A percentile compares a stretch with the other conserved stretches of the same genome.
phyloP scores from a whole-genome alignment of 2,888 invertebrate species.

The Cremastobaeus sp. region DNA sequence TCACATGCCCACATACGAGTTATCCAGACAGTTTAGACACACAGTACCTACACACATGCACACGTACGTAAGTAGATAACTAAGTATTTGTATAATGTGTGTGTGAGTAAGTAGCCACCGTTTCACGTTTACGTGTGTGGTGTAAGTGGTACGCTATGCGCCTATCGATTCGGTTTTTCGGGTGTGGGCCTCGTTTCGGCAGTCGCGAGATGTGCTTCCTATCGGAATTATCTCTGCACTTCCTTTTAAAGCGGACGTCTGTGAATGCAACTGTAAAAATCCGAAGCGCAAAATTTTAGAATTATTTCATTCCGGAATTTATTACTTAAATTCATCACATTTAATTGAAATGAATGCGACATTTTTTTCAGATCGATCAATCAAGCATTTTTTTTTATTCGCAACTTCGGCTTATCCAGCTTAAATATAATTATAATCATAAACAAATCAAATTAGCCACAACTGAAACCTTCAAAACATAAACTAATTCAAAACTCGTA shows the following conservation, averaged over 20 bases:
- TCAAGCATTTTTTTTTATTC: too few species aligned
- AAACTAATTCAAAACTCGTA: too few species aligned
- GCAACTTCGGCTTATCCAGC: too few species aligned
- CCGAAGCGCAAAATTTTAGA: slow-evolving; percentile 43
- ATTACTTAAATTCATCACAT: slow-evolving; percentile 53
- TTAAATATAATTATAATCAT: too few species aligned
- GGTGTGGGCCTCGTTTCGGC: slow-evolving; percentile 75
- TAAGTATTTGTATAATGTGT: too few species aligned
- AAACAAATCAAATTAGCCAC: too few species aligned
- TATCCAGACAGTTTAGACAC: slow-evolving; percentile 29
- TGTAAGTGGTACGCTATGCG: slow-evolving; percentile 70
- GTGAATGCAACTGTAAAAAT: slow-evolving; percentile 47
- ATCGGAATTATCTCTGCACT: slow-evolving; percentile 63
- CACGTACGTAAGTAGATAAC: too few species aligned
- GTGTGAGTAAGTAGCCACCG: slow-evolving; percentile 4
- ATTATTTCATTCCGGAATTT: slow-evolving; percentile 52
- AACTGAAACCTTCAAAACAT: too few species aligned
- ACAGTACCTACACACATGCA: slow-evolving; percentile 25
- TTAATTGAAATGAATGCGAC: too few species aligned
- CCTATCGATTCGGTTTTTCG: slow-evolving; percentile 77
- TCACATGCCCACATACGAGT: slow-evolving; percentile 57
- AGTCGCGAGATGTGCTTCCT: slow-evolving; percentile 62
- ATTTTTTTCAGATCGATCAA: too few species aligned
- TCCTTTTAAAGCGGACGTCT: slow-evolving; percentile 54
- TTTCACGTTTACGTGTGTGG: slow-evolving; percentile 47